Evolutionary conservation across 1,140 invertebrate genomes (phyloP).

Genomic region (Papilio dardanus): DNA sequence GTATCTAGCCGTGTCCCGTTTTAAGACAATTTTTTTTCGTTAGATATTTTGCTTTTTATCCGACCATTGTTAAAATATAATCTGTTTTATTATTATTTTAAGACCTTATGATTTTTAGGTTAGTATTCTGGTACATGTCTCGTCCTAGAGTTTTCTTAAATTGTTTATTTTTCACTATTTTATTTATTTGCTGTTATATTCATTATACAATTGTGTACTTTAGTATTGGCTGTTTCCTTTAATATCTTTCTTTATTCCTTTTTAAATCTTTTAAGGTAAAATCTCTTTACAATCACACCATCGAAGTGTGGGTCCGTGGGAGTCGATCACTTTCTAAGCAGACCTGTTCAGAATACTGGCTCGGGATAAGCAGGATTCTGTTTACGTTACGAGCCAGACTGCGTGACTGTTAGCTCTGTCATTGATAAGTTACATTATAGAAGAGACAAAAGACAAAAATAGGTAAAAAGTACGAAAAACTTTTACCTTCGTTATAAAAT

Average conservation of each 20-base stretch:
- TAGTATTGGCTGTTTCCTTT: not conserved
- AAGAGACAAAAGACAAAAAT: not conserved
- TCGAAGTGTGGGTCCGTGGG: not conserved
- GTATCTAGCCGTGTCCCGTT: not conserved
- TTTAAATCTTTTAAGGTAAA: not conserved
- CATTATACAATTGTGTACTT: too few species aligned
- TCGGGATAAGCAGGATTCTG: slow-evolving; percentile 42
- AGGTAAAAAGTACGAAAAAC: not conserved
- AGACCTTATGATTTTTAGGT: too few species aligned
- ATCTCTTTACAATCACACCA: not conserved
- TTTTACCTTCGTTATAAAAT: not conserved
- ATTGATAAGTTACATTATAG: slow-evolving; percentile 36
- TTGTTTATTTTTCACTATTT: too few species aligned
- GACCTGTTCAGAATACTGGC: slow-evolving; percentile 29
- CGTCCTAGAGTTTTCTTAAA: too few species aligned
- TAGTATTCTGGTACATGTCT: too few species aligned
- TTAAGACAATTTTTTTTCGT: too few species aligned
- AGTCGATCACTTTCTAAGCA: slow-evolving; percentile 41
- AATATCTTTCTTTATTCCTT: not conserved
- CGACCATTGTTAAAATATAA: too few species aligned
- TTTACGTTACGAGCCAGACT: slow-evolving; percentile 46
- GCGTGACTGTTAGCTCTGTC: slow-evolving; percentile 44
- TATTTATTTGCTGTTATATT: too few species aligned
- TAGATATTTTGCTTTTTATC: too few species aligned
- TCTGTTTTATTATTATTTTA: too few species aligned